Base-by-base conservation (phyloP, 2,888 invertebrate genomes). In the Tinea trinotella region DNA sequence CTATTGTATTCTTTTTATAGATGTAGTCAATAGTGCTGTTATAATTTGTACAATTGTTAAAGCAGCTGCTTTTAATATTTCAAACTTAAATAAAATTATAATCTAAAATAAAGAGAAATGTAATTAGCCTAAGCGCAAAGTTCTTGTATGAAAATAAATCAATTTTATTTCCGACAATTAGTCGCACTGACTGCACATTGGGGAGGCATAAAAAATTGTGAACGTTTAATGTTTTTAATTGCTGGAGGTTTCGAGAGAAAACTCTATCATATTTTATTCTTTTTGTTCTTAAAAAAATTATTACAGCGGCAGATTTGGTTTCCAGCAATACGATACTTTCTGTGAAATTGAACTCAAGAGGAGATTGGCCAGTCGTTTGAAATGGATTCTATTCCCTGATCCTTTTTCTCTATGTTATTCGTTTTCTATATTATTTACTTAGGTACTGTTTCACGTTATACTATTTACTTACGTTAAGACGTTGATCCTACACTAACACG, bases 81-180 rank as follows among this genome's bases (percentile, higher is more conserved):
- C n/a, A n/a, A n/a, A n/a, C n/a, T n/a, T n/a, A n/a, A n/a, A n/a
- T n/a, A n/a, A n/a, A n/a, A n/a, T n/a, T 22, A 22, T 3, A 22
- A 22, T 10, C n/a, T 4, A 30, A 30, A 30, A 30, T 30, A 30
- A 30, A 30, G 7, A 30, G 30, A 30, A 30, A 2, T 4, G 30
- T 30, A 30, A 30, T 30, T 7, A 30, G 2, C 5, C 7, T 40
- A 13, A 12, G 12, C 40, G 40, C 15, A 40, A 40, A 40, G 12
- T 30, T 30, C 30, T 40, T 12, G 13, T 40, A 40, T 40, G 5
- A 19, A 2, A 48, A 48, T 24, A 50, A 50, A 50, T 50, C 24
- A 50, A 24, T 24, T 48, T 50, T 24, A 50, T 50, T 50, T 50
- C 50, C 24, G 13, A 19, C 24, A 50, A 50, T 50, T 50, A 24